Conservation (phyloP, 2,113 vertebrate species). For the Condylura cristata region DNA sequence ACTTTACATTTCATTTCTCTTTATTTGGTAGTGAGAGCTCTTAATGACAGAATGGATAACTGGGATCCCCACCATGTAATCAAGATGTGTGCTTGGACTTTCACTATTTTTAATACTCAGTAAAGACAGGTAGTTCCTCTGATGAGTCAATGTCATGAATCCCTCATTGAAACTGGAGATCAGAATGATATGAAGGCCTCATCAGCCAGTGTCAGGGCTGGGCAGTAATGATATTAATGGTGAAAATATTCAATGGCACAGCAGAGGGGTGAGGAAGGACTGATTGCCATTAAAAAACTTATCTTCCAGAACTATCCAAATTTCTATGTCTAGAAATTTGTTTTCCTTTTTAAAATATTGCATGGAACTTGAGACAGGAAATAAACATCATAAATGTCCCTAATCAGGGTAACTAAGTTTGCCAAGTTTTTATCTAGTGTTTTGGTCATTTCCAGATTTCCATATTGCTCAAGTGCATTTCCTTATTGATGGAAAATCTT, state of each 20-base stretch:
- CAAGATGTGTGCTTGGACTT: background rate
- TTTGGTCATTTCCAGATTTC: background rate
- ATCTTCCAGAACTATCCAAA: background rate
- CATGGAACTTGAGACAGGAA: background rate
- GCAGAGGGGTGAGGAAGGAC: background rate
- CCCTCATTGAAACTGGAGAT: background rate
- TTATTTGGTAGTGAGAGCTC: background rate
- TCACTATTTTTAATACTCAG: background rate
- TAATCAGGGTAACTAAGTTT: background rate
- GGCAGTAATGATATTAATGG: background rate
- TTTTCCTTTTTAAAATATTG: background rate
- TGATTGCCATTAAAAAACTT: background rate
- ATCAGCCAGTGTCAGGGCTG: background rate
- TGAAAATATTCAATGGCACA: background rate
- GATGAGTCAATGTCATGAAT: background rate
- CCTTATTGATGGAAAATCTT: background rate
- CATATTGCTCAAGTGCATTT: background rate
- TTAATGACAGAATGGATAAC: background rate
- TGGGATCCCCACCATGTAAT: background rate
- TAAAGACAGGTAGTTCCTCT: background rate
- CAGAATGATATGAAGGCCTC: background rate
- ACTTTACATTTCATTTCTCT: conserved; percentile 31
- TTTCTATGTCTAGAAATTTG: background rate
- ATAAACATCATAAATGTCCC: background rate
- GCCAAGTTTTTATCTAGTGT: background rate